Base-by-base conservation (phyloP, 2,113 vertebrate species). In the Phyllostomus discolor region DNA sequence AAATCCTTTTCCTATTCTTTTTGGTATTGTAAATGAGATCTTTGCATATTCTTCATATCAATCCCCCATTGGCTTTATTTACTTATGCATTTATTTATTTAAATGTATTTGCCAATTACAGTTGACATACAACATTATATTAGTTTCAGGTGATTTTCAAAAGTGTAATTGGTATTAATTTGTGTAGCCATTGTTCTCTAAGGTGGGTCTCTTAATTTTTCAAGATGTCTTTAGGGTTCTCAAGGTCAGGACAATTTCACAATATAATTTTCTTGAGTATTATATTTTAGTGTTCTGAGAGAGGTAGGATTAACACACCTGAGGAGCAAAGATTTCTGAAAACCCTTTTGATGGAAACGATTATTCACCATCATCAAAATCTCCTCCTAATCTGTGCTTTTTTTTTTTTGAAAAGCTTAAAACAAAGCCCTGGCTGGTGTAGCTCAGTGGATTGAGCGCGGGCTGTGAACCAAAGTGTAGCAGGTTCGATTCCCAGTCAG, bases 401-500 rank as follows among this genome's bases (percentile, higher is more conserved):
- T 96, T 94, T 92, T 94, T 84, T 88, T 96, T 94, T 92, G 89
- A 94, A 97, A 95, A 93, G 24, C 66, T 93, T 93, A 95, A 90
- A 96, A 95, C 9, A 91, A n/a, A n/a, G n/a, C n/a, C n/a, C n/a
- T n/a, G n/a, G n/a, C n/a, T n/a, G n/a, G n/a, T n/a, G n/a, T n/a
- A n/a, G n/a, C n/a, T n/a, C n/a, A n/a, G n/a, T n/a, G n/a, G n/a
- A n/a, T n/a, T n/a, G n/a, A n/a, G n/a, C n/a, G n/a, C n/a, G n/a
- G n/a, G n/a, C n/a, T n/a, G n/a, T n/a, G n/a, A n/a, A n/a, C n/a
- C n/a, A n/a, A n/a, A n/a, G n/a, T n/a, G n/a, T n/a, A n/a, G n/a
- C n/a, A n/a, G n/a, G n/a, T n/a, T n/a, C n/a, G n/a, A n/a, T n/a
- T n/a, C n/a, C n/a, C n/a, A n/a, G n/a, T n/a, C n/a, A n/a, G n/a